Evolutionary conservation across 2,888 invertebrate genomes (phyloP).

Genomic region (Empis stercorea): DNA sequence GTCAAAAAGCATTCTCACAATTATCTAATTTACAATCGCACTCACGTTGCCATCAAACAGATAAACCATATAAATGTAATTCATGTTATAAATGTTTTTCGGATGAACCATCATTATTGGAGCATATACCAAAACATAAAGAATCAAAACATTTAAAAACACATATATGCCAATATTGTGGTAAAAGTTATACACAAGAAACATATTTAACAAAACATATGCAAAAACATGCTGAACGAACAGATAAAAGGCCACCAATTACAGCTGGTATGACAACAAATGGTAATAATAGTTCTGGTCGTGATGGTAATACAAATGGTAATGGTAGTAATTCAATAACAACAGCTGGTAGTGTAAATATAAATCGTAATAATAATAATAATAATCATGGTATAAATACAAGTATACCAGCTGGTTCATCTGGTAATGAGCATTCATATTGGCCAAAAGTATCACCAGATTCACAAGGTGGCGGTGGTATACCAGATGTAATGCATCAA

Average conservation of each 20-base stretch:
- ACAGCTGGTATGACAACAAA: slow-evolving; percentile 34
- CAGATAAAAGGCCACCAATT: slow-evolving; percentile 80
- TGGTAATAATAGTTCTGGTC: slow-evolving; percentile 8
- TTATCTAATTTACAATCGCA: slow-evolving; percentile 98
- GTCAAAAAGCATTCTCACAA: slow-evolving; percentile 98
- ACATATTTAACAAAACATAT: slow-evolving; percentile 98
- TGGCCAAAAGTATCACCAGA: slow-evolving; percentile 82
- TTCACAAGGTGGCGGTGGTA: slow-evolving; percentile 50
- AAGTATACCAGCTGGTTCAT: slow-evolving; percentile 5
- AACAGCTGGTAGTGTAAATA: slow-evolving; percentile 11
- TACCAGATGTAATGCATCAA: slow-evolving; percentile 48
- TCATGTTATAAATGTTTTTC: slow-evolving; percentile 99
- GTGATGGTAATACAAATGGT: slow-evolving; percentile 9
- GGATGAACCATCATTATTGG: slow-evolving; percentile 90
- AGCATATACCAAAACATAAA: slow-evolving; percentile 99
- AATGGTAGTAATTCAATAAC: slow-evolving; percentile 7
- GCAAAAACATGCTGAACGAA: slow-evolving; percentile 93
- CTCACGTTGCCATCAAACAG: slow-evolving; percentile 98
- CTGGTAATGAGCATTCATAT: slow-evolving; percentile 49
- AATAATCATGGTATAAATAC: slow-evolving; percentile 15
- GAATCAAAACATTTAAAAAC: slow-evolving; percentile 98
- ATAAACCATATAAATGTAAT: slow-evolving; percentile 99
- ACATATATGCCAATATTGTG: slow-evolving; percentile 98
- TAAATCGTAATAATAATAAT: no score
- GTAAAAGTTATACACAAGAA: slow-evolving; percentile 99